These are phyloP conservation scores for Leucoptera coffeella DNA, from an alignment of 2,888 invertebrate genomes.

Conservation along the genomic window DNA sequence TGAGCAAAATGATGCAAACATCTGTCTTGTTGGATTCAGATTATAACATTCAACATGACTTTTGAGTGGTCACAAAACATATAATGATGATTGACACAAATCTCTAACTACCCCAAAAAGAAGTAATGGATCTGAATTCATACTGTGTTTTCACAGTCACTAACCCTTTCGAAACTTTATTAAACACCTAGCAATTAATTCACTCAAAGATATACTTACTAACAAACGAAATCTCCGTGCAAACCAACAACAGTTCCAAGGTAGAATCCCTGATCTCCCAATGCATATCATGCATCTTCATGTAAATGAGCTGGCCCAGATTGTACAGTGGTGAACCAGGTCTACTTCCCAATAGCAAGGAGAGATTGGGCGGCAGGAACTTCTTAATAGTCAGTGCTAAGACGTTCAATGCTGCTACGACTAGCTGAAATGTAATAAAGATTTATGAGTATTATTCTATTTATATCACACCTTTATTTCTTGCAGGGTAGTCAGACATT, in stretches of 20 bases:
- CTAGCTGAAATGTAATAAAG: conserved; percentile 60
- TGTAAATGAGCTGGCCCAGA: conserved; percentile 60
- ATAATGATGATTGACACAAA: too few species aligned
- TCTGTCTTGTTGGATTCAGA: too few species aligned
- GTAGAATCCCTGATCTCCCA: conserved; percentile 80
- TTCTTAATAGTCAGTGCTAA: conserved; percentile 65
- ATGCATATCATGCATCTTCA: conserved; percentile 62
- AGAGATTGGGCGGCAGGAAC: conserved; percentile 72
- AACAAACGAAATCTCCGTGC: conserved; percentile 61
- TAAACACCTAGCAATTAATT: too few species aligned
- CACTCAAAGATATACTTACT: conserved; percentile 52
- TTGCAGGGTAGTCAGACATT: too few species aligned
- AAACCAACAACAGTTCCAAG: conserved; percentile 64
- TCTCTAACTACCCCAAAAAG: too few species aligned
- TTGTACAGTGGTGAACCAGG: conserved; percentile 59
- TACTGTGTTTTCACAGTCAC: too few species aligned
- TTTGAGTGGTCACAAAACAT: too few species aligned
- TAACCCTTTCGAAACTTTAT: too few species aligned
- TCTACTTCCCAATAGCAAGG: conserved; percentile 61
- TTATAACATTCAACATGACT: too few species aligned
- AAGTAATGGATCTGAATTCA: too few species aligned
- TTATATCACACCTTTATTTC: too few species aligned
- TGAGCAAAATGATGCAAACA: too few species aligned
- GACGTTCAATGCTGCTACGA: conserved; percentile 64
- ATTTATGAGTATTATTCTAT: conserved; percentile 1